Base-by-base conservation (phyloP, 2,888 invertebrate genomes). In the Sycophila texana region DNA sequence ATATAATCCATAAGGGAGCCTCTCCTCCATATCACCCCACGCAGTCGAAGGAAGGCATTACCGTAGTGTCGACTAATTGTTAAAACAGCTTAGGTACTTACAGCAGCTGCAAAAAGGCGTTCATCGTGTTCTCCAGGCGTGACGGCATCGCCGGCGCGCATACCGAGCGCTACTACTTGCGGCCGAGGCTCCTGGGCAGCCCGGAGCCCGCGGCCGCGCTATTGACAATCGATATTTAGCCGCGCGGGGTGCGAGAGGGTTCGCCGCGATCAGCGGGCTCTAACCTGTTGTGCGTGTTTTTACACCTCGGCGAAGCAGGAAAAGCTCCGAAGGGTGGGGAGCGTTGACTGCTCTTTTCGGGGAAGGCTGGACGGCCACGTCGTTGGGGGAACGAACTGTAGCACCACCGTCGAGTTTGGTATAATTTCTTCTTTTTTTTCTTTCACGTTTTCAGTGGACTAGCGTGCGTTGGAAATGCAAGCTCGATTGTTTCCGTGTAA, bases 171-270 rank as follows among this genome's bases (percentile, higher is more conserved):
- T 77, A 88, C 88, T 88, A 85, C 85, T 82, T 22, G 49, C 14
- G 26, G 57, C 30, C 51, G 67, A n/a, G 72, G 81, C 77, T 49
- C 58, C 47, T 20, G 57, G 57, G 16, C 49, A 26, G 18, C 22
- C 7, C 18, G 12, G 10, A 10, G n/a, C n/a, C 57, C 74, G 75
- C 51, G 4, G 49, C 14, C 20, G 13, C 51, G n/a, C 49, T 86
- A 86, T 87, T 85, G 86, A 86, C 86, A 86, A 88, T 88, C 88
- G 81, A 88, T 88, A 88, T 78, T 79, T 68, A 65, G 13, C 5
- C 12, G n/a, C 49, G 12, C n/a, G 61, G 10, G 12, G 12, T 10
- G 61, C 61, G 30, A 20, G 10, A n/a, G 30, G 18, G 7, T n/a
- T 22, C 16, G n/a, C 66, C 16, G 4, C 16, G 60, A 71, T 60